These are phyloP conservation scores for Equus przewalskii DNA, from an alignment of 2,113 vertebrate species.

Conservation along the genomic window DNA sequence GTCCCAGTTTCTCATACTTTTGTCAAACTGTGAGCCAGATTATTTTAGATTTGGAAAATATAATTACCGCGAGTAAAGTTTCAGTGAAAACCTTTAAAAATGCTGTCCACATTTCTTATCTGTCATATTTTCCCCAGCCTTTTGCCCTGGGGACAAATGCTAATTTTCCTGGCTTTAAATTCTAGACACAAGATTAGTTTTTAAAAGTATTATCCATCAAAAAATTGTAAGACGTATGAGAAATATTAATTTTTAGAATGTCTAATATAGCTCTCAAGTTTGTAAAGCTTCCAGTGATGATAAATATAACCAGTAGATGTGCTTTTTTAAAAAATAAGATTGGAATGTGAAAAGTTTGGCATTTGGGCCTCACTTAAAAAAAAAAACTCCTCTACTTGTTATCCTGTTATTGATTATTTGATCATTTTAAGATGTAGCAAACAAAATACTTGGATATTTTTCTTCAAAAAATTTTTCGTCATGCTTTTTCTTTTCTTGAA, in stretches of 20 bases:
- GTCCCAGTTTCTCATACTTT: neutral
- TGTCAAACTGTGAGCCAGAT: neutral
- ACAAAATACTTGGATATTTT: slow-evolving; percentile 53
- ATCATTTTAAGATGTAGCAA: slow-evolving; percentile 33
- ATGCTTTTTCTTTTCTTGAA: neutral
- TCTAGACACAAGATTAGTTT: slow-evolving; percentile 37
- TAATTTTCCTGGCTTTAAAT: slow-evolving; percentile 67
- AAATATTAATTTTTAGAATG: slow-evolving; percentile 62
- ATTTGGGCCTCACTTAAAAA: slow-evolving; percentile 24
- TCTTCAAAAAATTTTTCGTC: slow-evolving; percentile 58
- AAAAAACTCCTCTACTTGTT: neutral
- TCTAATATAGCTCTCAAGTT: neutral
- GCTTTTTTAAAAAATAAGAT: neutral
- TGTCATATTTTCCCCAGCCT: slow-evolving; percentile 14
- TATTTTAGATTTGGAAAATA: slow-evolving; percentile 53
- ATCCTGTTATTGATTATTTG: slow-evolving; percentile 44
- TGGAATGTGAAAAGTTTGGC: slow-evolving; percentile 24
- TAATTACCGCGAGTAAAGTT: slow-evolving; percentile 13
- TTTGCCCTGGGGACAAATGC: neutral
- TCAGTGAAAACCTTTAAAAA: slow-evolving; percentile 57
- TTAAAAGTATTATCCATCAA: slow-evolving; percentile 20
- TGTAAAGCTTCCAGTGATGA: neutral
- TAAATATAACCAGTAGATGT: neutral
- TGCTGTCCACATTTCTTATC: slow-evolving; percentile 33
- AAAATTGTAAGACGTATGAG: neutral